Evolutionary conservation across 2,113 vertebrate genomes (phyloP).

Genomic region (Clarias gariepinus): DNA sequence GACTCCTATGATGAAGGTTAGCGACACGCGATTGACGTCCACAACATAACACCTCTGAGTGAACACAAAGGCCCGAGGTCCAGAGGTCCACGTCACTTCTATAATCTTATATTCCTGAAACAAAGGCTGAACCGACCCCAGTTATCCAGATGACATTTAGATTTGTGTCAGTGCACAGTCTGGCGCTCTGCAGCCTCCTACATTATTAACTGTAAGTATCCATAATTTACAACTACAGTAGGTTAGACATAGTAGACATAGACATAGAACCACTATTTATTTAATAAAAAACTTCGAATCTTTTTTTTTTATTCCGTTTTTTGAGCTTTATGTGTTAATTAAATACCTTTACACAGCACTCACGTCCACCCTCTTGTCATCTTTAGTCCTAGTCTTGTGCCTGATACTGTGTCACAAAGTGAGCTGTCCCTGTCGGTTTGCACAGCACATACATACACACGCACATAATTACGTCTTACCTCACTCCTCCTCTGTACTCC

Average conservation of each 20-base stretch:
- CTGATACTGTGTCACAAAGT: no score
- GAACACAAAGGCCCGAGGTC: background rate
- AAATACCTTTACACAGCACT: background rate
- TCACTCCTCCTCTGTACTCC: no score
- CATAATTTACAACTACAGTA: background rate
- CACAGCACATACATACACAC: no score
- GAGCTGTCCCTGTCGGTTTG: no score
- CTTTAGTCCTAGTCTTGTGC: background rate
- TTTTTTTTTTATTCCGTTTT: background rate
- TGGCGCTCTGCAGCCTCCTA: background rate
- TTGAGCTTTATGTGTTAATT: background rate
- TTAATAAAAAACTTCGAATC: background rate
- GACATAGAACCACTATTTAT: background rate
- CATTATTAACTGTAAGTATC: background rate
- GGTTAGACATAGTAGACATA: no score
- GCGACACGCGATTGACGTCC: background rate
- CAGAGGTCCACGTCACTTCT: background rate
- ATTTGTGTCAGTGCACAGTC: background rate
- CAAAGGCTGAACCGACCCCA: background rate
- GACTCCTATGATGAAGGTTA: no score
- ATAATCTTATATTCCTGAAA: background rate
- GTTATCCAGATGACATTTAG: background rate
- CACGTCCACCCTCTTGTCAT: background rate
- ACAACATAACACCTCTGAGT: background rate
- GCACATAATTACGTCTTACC: no score